Percentiles rank a stretch among this genome's conserved stretches.
These are phyloP conservation scores for Agelas oroides DNA, from an alignment of 37 sponge, comb jelly and placozoan genomes.

Conservation along the genomic window DNA sequence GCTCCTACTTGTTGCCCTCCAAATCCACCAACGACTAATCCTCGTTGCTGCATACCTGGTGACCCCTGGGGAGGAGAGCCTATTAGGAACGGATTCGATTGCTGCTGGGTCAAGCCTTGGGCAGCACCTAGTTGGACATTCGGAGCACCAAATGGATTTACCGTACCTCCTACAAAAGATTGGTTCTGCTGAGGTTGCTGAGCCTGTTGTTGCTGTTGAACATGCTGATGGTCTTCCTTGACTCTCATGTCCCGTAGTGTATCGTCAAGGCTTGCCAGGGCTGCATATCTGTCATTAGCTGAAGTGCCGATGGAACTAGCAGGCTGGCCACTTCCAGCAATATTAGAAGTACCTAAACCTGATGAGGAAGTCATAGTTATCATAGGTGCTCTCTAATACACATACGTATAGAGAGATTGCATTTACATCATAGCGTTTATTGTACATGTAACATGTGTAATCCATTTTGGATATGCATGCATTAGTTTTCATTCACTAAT, in stretches of 20 bases:
- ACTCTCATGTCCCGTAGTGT: slow-evolving; percentile 54
- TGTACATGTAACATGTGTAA: too few relatives aligned
- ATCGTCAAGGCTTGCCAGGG: slow-evolving; percentile 65
- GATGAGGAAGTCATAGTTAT: too few relatives aligned
- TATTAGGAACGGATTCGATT: slow-evolving; percentile 15
- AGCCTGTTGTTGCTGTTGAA: slow-evolving; percentile 16
- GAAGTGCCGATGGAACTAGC: not conserved
- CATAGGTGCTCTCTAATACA: too few relatives aligned
- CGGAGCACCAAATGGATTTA: slow-evolving; percentile 25
- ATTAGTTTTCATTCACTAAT: too few relatives aligned
- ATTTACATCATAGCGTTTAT: too few relatives aligned
- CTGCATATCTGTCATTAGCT: slow-evolving; percentile 70
- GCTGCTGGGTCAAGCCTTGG: not conserved
- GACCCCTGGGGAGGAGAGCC: not conserved
- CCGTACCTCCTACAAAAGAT: slow-evolving; percentile 7
- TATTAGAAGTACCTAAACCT: not conserved
- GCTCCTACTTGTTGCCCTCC: not conserved
- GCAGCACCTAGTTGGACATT: not conserved
- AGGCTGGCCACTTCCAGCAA: too few relatives aligned
- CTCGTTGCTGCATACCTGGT: slow-evolving; percentile 4
- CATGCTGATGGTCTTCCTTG: slow-evolving; percentile 48
- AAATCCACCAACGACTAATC: not conserved
- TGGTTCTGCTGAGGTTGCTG: slow-evolving; percentile 1
- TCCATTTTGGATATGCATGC: too few relatives aligned
- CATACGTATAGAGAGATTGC: too few relatives aligned